Percentiles rank a stretch among this genome's conserved stretches.
These are phyloP conservation scores for Chamaetylas fuelleborni DNA, from an alignment of 2,113 vertebrate genomes.

Conservation along the genomic window DNA sequence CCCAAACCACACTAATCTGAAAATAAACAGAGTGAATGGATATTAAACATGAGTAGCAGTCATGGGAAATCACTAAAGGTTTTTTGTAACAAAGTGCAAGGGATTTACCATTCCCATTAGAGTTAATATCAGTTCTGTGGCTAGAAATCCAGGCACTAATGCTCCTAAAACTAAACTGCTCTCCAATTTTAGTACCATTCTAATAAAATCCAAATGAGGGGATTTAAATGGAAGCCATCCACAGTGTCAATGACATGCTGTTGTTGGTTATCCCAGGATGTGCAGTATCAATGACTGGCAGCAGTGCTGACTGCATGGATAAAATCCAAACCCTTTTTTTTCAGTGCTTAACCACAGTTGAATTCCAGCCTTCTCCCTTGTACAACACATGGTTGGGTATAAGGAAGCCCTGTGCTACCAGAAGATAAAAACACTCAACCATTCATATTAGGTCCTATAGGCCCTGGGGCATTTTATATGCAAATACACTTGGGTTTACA, in stretches of 20 bases:
- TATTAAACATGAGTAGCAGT: not conserved
- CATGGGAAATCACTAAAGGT: not conserved
- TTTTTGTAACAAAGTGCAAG: not conserved
- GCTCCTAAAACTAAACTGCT: not conserved
- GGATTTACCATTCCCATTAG: slow-evolving; percentile 1
- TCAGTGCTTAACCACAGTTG: not conserved
- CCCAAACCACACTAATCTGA: not conserved
- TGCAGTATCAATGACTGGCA: not conserved
- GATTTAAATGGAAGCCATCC: slow-evolving; percentile 17
- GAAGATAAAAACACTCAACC: slow-evolving; percentile 50
- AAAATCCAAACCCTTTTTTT: not conserved
- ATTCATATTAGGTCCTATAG: slow-evolving; percentile 18
- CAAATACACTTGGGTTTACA: slow-evolving; percentile 48
- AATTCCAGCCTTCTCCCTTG: not conserved
- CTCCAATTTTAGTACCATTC: not conserved
- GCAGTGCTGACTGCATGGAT: not conserved
- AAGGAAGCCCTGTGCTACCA: slow-evolving; percentile 29
- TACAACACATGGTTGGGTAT: not conserved
- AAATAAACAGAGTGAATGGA: not conserved
- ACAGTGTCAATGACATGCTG: not conserved
- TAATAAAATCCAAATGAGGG: slow-evolving; percentile 15
- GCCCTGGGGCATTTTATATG: slow-evolving; percentile 38
- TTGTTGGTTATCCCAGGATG: not conserved
- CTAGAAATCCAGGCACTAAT: slow-evolving; percentile 1
- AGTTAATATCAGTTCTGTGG: not conserved